Conservation (phyloP, 2,797 vertebrate genomes). For the Toxotes lorentzi region DNA sequence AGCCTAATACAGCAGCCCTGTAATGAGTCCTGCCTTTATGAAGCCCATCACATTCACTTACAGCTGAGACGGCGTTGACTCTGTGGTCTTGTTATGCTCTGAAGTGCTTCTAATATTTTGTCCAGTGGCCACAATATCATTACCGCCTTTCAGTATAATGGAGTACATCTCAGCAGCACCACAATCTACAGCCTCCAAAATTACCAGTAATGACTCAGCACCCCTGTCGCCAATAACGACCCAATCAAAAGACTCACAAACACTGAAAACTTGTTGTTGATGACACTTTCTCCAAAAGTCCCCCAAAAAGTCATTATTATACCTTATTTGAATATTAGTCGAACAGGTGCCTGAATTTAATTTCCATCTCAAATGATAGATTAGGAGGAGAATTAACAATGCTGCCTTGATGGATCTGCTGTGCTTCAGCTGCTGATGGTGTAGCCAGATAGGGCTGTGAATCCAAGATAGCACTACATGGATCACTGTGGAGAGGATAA, state of each 20-base stretch:
- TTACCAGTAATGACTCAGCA: neutral
- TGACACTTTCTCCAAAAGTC: constrained; percentile 10
- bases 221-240: neutral
- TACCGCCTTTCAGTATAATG: neutral
- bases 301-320: constrained; percentile 32
- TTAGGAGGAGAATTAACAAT: constrained; percentile 59
- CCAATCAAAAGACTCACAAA: neutral
- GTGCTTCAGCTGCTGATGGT: constrained; percentile 50
- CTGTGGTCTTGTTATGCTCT: neutral
- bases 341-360: constrained; percentile 52
- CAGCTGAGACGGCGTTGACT: neutral
- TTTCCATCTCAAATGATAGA: constrained; percentile 62
- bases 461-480: constrained; percentile 60
- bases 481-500: constrained; percentile 58
- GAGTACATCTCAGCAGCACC: neutral
- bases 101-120: neutral
- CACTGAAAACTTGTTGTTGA: neutral
- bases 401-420: constrained; percentile 56
- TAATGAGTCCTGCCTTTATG: neutral
- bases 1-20: neutral
- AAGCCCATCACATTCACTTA: constrained; percentile 3
- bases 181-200: neutral
- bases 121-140: neutral
- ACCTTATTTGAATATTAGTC: constrained; percentile 45
- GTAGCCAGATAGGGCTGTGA: constrained; percentile 48